Percentiles rank a stretch among this genome's conserved stretches.
phyloP scores from a whole-genome alignment of 2,888 invertebrate genomes.

The Rhyacophila evoluta region DNA sequence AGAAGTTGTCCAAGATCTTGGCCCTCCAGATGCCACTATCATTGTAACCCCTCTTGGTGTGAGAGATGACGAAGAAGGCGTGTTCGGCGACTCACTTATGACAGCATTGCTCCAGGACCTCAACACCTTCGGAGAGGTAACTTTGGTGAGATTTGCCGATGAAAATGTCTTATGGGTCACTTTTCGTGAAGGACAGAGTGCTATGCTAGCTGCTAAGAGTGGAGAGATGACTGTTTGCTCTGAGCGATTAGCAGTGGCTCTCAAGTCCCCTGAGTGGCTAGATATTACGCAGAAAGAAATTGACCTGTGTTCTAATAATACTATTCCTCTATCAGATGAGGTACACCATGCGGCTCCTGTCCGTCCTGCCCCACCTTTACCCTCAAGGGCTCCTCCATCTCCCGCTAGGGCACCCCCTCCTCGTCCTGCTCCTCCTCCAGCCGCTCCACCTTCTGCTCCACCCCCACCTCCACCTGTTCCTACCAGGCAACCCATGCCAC shows the following conservation, averaged over 20 bases:
- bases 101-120: slow-evolving; percentile 83
- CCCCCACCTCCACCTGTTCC: slow-evolving; percentile 64
- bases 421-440: slow-evolving; percentile 72
- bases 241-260: slow-evolving; percentile 75
- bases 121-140: slow-evolving; percentile 88
- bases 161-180: slow-evolving; percentile 89
- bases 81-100: slow-evolving; percentile 86
- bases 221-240: slow-evolving; percentile 74
- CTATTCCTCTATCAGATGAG: slow-evolving; percentile 78
- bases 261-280: slow-evolving; percentile 90
- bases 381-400: slow-evolving; percentile 68
- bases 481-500: slow-evolving; percentile 72
- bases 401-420: slow-evolving; percentile 75
- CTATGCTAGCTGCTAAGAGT: slow-evolving; percentile 78
- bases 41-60: slow-evolving; percentile 74
- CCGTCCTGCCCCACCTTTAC: slow-evolving; percentile 66
- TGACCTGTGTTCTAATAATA: slow-evolving; percentile 85
- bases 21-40: slow-evolving; percentile 96
- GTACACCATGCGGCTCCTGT: slow-evolving; percentile 62
- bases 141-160: slow-evolving; percentile 90
- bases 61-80: slow-evolving; percentile 68
- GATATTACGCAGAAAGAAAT: slow-evolving; percentile 86
- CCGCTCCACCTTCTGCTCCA: slow-evolving; percentile 63
- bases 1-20: slow-evolving; percentile 86
- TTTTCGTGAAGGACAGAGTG: slow-evolving; percentile 90